Base-by-base conservation (phyloP, 1,140 invertebrate genomes). In the Heliconius nattereri region DNA sequence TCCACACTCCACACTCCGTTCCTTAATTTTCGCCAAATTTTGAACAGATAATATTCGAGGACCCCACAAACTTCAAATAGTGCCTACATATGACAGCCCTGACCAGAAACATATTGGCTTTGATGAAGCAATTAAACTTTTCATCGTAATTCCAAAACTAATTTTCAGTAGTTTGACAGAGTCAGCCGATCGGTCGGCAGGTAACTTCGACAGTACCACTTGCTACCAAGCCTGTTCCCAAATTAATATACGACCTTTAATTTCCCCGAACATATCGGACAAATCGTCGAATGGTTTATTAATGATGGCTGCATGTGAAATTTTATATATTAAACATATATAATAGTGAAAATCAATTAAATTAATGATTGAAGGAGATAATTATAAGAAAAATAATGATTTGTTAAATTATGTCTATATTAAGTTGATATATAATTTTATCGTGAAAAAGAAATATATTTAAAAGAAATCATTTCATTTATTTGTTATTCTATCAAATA, bases 81-180 rank as follows among this genome's bases (percentile, higher is more conserved):
- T 60, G 20, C 54, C 54, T 60, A 66, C 60, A 66, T 3, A 66
- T 66, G 60, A 29, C 60, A 66, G 60, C 26, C 26, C 26, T 66
- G 60, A 66, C 23, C 60, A 66, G 60, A 81, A 86, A 90, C 89
- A 90, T 88, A 91, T 91, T 92, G 89, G 88, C 89, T 92, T 84
- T 91, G 89, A 92, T 87, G 85, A 92, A 90, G 89, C 90, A 93
- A 94, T 94, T 94, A 93, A 94, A 94, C 89, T 94, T 94, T 93
- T 93, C 90, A 94, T 92, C 88, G 87, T 85, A 89, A 92, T 92
- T 91, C 81, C 78, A 86, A 85, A 93, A 94, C 90, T 93, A 94
- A 94, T 92, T 94, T 93, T 89, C 88, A 87, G 87, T 86, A 91
- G 92, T 94, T 94, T 90, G 90, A 91, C 90, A 90, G 85, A 89